Evolutionary conservation across 2,888 invertebrate genomes (phyloP), one percentile per base, ranked within the genome.

Genomic region (Harpalus rubripes): DNA sequence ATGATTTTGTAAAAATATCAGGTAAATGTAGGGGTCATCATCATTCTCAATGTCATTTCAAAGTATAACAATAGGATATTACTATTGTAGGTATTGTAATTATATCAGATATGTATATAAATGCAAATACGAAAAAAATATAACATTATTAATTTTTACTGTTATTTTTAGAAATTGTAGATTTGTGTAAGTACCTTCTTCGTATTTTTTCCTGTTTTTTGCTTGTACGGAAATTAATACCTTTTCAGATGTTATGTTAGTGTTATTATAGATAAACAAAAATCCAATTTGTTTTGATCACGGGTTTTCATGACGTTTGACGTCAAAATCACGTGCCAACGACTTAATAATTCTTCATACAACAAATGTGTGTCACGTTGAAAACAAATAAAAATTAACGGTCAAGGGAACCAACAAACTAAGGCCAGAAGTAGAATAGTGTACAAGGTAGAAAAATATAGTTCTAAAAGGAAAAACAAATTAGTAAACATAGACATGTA

Each of bases 351-450:
- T 18, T 39, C 68, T 12, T 39, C 41, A 18, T 44, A 44, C 8
- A 44, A 74, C 44, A 8, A 44, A 74, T 44, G 44, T 74, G 16
- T 74, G 44, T 74, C 72, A 44, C 39, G 41, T 7, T 41, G 41
- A 74, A 74, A 44, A 74, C 10, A 74, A 74, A 74, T 44, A 74
- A 72, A 16, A 39, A 44, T 74, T 74, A 15, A 18, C 44, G 44
- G 72, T 74, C 72, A 74, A 74, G 72, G 18, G 7, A 39, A 68
- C n/a, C 68, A n/a, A 68, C 7, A 68, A 63, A 32, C 15, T 74
- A 52, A 74, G 44, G 72, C 52, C 72, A 74, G 16, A 41, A 8
- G 44, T 41, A 72, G 41, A 72, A 41, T 18, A 44, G 44, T 15
- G 44, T 74, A 41, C 44, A 44, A 74, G 44, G 44, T 74, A 74